These are phyloP conservation scores for Microcebus murinus DNA, from an alignment of 2,113 vertebrate species.

Conservation along the genomic window DNA sequence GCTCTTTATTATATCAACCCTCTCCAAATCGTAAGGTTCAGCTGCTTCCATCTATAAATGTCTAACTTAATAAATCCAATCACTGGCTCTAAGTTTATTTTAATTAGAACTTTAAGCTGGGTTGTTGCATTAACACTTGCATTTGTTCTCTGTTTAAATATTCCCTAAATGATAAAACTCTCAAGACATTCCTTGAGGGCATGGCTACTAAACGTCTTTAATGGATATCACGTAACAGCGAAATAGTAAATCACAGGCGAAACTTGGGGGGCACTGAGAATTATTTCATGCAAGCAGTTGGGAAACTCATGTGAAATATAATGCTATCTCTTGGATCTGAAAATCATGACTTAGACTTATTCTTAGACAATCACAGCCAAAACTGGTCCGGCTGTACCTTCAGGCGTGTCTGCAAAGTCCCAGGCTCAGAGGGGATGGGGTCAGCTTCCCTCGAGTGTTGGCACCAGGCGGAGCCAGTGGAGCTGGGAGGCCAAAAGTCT, in stretches of 20 bases:
- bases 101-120: slow-evolving; percentile 48
- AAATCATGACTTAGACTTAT: not conserved
- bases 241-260: not conserved
- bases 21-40: not conserved
- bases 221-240: slow-evolving; percentile 45
- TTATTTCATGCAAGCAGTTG: slow-evolving; percentile 61
- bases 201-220: not conserved
- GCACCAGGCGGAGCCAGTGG: not conserved
- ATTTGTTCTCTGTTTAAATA: slow-evolving; percentile 59
- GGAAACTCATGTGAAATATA: not conserved
- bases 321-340: slow-evolving; percentile 38
- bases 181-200: slow-evolving; percentile 14
- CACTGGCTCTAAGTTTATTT: slow-evolving; percentile 64
- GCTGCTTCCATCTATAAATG: slow-evolving; percentile 20
- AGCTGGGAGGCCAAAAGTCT: not conserved
- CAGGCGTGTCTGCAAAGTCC: not conserved
- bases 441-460: not conserved
- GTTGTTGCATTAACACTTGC: slow-evolving; percentile 45
- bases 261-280: not conserved
- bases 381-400: not conserved
- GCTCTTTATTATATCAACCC: slow-evolving; percentile 56
- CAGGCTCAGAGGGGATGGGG: not conserved
- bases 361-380: not conserved
- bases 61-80: slow-evolving; percentile 52
- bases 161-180: slow-evolving; percentile 25